These are phyloP conservation scores for Plemyria rubiginata DNA, from an alignment of 2,888 invertebrate genomes.

Conservation along the genomic window DNA sequence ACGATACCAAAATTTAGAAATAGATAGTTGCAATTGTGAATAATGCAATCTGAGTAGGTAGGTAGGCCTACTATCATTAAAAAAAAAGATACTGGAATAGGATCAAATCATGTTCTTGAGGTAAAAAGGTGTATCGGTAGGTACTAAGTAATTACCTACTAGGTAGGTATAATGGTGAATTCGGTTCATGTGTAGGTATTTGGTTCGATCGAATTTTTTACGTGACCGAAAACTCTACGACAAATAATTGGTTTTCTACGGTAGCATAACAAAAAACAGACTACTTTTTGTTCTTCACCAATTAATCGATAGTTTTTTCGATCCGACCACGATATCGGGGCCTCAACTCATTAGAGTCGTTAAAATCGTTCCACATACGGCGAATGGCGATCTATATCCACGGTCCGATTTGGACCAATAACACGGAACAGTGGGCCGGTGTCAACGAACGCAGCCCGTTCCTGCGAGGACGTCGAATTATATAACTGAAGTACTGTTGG, in stretches of 20 bases:
- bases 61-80: too few relatives aligned
- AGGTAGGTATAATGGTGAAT: background rate
- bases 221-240: background rate
- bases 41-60: slow-evolving; percentile 7
- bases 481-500: slow-evolving; percentile 27
- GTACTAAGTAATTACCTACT: too few relatives aligned
- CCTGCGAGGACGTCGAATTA: slow-evolving; percentile 33
- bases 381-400: slow-evolving; percentile 55
- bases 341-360: slow-evolving; percentile 41
- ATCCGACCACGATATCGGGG: slow-evolving; percentile 24
- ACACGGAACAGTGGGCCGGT: slow-evolving; percentile 66
- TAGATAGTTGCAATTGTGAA: slow-evolving; percentile 11
- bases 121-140: background rate
- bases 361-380: slow-evolving; percentile 50
- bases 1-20: slow-evolving; percentile 11
- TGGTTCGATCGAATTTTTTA: background rate
- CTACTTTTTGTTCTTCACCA: slow-evolving; percentile 7
- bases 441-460: slow-evolving; percentile 64
- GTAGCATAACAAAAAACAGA: slow-evolving; percentile 2
- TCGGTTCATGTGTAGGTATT: background rate
- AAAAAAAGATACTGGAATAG: background rate
- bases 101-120: background rate
- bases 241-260: slow-evolving; percentile 3
- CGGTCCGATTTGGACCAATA: slow-evolving; percentile 72
- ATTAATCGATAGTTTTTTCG: slow-evolving; percentile 25